Conservation (phyloP, 2,797 vertebrate species). For the Oophaga sylvatica region DNA sequence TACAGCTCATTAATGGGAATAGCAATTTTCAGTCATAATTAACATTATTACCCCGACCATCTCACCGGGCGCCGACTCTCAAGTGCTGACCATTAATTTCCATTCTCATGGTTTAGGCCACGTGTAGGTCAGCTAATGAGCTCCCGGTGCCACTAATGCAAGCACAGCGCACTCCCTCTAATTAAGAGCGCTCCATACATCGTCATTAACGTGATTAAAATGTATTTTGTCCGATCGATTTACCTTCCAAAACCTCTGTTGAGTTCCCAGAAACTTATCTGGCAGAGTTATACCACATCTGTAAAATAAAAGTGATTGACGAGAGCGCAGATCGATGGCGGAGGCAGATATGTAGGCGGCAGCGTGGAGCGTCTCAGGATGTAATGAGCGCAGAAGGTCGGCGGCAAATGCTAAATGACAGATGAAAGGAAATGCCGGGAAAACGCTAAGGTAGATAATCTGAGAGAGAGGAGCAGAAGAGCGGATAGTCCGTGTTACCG, state of each 20-base stretch:
- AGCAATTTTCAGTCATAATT: constrained; percentile 13
- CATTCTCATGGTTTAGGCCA: background rate
- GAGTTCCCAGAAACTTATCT: background rate
- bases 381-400: background rate
- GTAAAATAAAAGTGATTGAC: background rate
- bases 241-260: background rate
- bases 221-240: background rate
- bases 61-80: background rate
- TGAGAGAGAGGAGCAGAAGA: background rate
- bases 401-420: constrained; percentile 3
- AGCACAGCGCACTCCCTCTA: background rate
- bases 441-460: constrained; percentile 20
- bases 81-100: background rate
- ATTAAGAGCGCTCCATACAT: background rate
- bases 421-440: constrained; percentile 1
- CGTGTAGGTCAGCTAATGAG: constrained; percentile 29
- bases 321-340: background rate
- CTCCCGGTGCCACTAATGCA: constrained; percentile 17
- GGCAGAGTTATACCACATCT: background rate
- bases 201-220: background rate
- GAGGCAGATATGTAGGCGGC: background rate
- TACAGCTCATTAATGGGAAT: background rate
- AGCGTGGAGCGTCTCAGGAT: background rate
- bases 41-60: constrained; percentile 7
- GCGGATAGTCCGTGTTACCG: background rate